Conservation (phyloP, 2,888 invertebrate species). For the Minunthozetes semirufus region DNA sequence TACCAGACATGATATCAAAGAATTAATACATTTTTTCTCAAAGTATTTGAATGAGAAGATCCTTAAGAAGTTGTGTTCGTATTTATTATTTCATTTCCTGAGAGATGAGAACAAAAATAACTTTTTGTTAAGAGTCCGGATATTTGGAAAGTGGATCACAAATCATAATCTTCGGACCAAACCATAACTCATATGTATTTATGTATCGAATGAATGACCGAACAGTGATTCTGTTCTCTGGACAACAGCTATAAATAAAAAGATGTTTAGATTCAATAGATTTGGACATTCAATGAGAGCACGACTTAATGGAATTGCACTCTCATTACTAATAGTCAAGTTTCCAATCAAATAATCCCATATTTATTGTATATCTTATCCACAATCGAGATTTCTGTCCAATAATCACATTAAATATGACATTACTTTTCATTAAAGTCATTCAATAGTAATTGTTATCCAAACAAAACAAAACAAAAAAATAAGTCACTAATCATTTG, state of each 20-base stretch:
- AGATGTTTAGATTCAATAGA: constrained; percentile 1
- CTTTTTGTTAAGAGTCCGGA: neutral
- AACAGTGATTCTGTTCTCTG: constrained; percentile 5
- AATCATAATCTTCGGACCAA: constrained; percentile 15
- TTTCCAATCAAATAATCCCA: constrained; percentile 4
- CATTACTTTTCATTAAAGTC: neutral
- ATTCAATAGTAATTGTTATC: neutral
- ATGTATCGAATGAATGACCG: constrained; percentile 1
- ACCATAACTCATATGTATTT: constrained; percentile 1
- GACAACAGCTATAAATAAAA: constrained; percentile 4
- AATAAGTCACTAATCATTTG: too few relatives aligned
- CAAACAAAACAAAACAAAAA: too few relatives aligned
- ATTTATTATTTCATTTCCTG: constrained; percentile 25
- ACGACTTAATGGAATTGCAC: constrained; percentile 3
- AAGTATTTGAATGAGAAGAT: neutral
- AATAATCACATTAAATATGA: neutral
- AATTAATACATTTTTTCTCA: neutral
- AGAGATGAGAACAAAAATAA: neutral
- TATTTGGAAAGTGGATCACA: constrained; percentile 24
- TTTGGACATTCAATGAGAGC: neutral
- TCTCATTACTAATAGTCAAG: constrained; percentile 17
- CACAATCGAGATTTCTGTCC: neutral
- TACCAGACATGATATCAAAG: neutral
- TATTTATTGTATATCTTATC: neutral
- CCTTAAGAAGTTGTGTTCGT: neutral